A percentile compares a stretch with the other conserved stretches of the same genome.
These are phyloP conservation scores for Cryptotermes secundus DNA, from an alignment of 1,140 invertebrate species.

Conservation along the genomic window DNA sequence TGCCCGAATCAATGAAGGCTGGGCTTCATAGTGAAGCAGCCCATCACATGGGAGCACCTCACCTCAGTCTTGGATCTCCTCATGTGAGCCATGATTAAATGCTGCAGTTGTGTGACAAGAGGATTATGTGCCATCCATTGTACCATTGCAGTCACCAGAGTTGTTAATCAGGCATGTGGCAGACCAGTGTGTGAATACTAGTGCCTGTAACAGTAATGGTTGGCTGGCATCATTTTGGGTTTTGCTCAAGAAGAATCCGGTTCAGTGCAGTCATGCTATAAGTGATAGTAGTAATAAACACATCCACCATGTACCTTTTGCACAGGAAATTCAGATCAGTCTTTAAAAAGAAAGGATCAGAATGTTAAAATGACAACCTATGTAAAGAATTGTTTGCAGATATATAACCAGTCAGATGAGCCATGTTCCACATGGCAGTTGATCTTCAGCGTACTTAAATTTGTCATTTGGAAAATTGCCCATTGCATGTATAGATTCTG, in stretches of 20 bases:
- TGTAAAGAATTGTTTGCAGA: background rate
- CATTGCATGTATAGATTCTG: background rate
- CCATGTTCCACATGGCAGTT: background rate
- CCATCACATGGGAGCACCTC: slow-evolving; percentile 10
- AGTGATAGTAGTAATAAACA: slow-evolving; percentile 18
- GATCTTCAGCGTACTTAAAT: background rate
- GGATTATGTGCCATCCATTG: slow-evolving; percentile 26
- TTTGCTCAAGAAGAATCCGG: background rate
- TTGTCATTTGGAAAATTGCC: background rate
- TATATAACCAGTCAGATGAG: background rate
- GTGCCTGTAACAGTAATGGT: slow-evolving; percentile 11
- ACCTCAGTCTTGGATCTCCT: background rate
- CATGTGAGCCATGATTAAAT: slow-evolving; percentile 9
- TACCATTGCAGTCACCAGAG: background rate
- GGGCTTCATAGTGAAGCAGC: slow-evolving; percentile 70
- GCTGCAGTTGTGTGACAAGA: slow-evolving; percentile 6
- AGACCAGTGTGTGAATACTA: background rate
- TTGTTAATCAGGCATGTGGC: slow-evolving; percentile 9
- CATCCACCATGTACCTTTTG: slow-evolving; percentile 8
- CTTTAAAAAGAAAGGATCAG: background rate
- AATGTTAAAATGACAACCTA: background rate
- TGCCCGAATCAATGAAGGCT: slow-evolving; percentile 76
- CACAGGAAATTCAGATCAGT: background rate
- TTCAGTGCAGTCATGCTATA: background rate
- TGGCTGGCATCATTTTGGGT: background rate